Percentiles rank a stretch among this genome's conserved stretches.
Conservation (phyloP, 37 sponge, comb jelly and placozoan genomes). For the Spongia lamella region DNA sequence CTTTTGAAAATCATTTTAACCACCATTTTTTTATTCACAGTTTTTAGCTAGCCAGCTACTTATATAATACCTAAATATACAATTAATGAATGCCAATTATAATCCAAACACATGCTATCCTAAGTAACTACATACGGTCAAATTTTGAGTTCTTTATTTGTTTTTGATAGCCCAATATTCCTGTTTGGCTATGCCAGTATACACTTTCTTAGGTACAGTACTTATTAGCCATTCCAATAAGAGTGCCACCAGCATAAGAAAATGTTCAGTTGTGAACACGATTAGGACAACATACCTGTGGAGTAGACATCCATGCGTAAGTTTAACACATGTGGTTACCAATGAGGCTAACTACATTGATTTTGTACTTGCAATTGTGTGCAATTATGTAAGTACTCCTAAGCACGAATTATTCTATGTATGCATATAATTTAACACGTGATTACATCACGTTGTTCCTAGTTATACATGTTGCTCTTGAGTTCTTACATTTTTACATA, state of each 20-base stretch:
- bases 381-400: background rate
- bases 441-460: too few species aligned
- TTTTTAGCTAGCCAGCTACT: background rate
- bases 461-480: too few species aligned
- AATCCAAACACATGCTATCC: too few species aligned
- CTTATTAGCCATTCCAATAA: constrained; percentile 36
- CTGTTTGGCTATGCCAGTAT: constrained; percentile 37
- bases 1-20: too few species aligned
- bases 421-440: too few species aligned
- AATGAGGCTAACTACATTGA: background rate
- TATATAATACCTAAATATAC: background rate
- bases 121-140: background rate
- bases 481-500: too few species aligned
- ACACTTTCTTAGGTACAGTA: constrained; percentile 49
- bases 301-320: background rate
- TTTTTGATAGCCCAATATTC: constrained; percentile 18
- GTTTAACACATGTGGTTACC: background rate
- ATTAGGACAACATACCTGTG: constrained; percentile 56
- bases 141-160: background rate
- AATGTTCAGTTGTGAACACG: constrained; percentile 64
- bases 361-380: background rate
- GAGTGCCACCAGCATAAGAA: constrained; percentile 61
- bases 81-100: background rate
- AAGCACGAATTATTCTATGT: background rate
- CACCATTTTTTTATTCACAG: background rate